A percentile compares a stretch with the other conserved stretches of the same genome.
These are phyloP conservation scores for Prietella phreatophila DNA, from an alignment of 2,113 vertebrate genomes.

Conservation along the genomic window DNA sequence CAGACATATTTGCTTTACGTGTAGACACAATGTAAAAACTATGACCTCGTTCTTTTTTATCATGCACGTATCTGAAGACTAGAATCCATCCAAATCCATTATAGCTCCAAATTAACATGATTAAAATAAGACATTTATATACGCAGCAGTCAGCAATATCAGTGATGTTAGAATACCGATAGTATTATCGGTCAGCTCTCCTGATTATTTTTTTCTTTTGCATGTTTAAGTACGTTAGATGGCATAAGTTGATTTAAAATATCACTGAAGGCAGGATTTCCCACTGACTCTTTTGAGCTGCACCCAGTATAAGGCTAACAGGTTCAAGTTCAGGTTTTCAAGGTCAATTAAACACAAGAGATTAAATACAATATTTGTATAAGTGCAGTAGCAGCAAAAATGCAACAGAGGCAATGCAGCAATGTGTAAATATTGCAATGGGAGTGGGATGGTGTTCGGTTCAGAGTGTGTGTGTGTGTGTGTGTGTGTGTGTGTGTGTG, in stretches of 20 bases:
- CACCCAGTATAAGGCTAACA: constrained; percentile 8
- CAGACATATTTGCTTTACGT: background rate
- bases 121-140: background rate
- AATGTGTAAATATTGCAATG: too few species aligned
- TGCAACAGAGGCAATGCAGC: too few species aligned
- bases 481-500: too few species aligned
- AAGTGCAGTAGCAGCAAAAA: too few species aligned
- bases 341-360: too few species aligned
- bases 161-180: background rate
- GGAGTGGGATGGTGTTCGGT: too few species aligned
- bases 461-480: too few species aligned
- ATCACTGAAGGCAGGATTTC: background rate
- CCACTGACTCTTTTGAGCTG: constrained; percentile 20
- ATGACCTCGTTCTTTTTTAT: background rate
- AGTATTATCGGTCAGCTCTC: background rate
- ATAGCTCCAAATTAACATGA: background rate
- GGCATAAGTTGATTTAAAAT: background rate
- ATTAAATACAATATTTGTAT: too few species aligned
- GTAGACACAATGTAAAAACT: background rate
- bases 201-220: background rate
- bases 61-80: background rate
- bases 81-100: background rate
- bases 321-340: background rate
- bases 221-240: background rate
- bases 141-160: background rate